phyloP scores from a whole-genome alignment of 1,140 invertebrate genomes.

The Drosophila sucinea region DNA sequence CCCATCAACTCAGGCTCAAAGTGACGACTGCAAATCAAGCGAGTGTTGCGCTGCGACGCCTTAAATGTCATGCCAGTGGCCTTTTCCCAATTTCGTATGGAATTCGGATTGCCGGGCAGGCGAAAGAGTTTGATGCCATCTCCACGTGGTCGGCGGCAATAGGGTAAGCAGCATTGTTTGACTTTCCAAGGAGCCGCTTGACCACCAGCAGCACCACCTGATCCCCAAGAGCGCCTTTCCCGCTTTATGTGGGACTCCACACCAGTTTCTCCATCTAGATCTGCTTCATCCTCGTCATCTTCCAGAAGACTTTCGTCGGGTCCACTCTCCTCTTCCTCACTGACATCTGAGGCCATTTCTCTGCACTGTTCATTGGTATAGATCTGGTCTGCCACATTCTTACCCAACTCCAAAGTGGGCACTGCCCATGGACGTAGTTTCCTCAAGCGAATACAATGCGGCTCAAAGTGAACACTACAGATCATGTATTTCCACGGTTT shows the following conservation, averaged over 20 bases:
- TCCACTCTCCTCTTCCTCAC: constrained; percentile 39
- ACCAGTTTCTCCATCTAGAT: constrained; percentile 9
- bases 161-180: constrained; percentile 64
- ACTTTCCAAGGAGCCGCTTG: constrained; percentile 57
- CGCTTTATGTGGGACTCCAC: constrained; percentile 28
- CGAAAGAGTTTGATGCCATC: constrained; percentile 71
- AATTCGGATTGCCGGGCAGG: constrained; percentile 50
- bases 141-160: constrained; percentile 61
- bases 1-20: constrained; percentile 67
- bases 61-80: constrained; percentile 67
- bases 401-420: constrained; percentile 62
- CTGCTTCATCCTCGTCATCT: constrained; percentile 41
- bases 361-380: constrained; percentile 59
- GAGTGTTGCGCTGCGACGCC: constrained; percentile 68
- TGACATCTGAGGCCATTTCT: constrained; percentile 32
- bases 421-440: constrained; percentile 67
- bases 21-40: constrained; percentile 68
- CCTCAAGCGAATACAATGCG: constrained; percentile 53
- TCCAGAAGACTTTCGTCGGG: constrained; percentile 40
- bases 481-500: constrained; percentile 72
- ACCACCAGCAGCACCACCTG: constrained; percentile 24
- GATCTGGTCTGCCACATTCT: constrained; percentile 56
- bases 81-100: constrained; percentile 62
- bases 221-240: constrained; percentile 24
- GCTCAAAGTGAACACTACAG: constrained; percentile 69